phyloP scores from a whole-genome alignment of 2,113 vertebrate species.

The Pipa parva region DNA sequence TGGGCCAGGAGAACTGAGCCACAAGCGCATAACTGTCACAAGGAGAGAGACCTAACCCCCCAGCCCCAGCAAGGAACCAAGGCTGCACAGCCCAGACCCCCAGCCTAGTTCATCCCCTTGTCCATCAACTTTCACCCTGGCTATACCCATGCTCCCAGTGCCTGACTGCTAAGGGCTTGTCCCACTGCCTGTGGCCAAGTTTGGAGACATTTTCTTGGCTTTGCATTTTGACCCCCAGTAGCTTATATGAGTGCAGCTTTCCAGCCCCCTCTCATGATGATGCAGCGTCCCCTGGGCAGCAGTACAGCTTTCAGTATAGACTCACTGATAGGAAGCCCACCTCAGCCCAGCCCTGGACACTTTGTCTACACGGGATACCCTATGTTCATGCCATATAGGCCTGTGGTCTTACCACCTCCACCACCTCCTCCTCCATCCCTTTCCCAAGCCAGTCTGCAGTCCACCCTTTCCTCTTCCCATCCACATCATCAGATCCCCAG shows the following conservation, averaged over 20 bases:
- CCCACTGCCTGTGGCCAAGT: not conserved
- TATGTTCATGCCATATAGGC: slow-evolving; percentile 94
- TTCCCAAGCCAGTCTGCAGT: slow-evolving; percentile 65
- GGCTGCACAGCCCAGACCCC: no score
- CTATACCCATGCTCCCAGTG: slow-evolving; percentile 3
- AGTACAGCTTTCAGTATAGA: slow-evolving; percentile 93
- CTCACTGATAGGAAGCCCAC: slow-evolving; percentile 87
- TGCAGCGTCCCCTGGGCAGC: slow-evolving; percentile 92
- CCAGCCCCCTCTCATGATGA: slow-evolving; percentile 83
- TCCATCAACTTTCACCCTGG: no score
- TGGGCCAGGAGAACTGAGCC: not conserved
- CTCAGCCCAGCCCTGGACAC: slow-evolving; percentile 83
- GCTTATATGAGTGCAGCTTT: slow-evolving; percentile 86
- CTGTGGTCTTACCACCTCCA: slow-evolving; percentile 86
- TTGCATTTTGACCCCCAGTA: slow-evolving; percentile 5
- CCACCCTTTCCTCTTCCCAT: slow-evolving; percentile 69
- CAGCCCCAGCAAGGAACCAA: not conserved
- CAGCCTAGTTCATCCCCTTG: no score
- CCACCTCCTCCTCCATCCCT: slow-evolving; percentile 74
- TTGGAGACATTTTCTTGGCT: not conserved
- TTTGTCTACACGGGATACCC: slow-evolving; percentile 91
- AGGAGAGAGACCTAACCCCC: not conserved
- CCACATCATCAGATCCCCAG: slow-evolving; percentile 79
- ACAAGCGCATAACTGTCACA: not conserved
- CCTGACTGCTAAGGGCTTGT: not conserved